Base-by-base conservation (phyloP, 2,888 invertebrate species). In the Nomada lathburiana region DNA sequence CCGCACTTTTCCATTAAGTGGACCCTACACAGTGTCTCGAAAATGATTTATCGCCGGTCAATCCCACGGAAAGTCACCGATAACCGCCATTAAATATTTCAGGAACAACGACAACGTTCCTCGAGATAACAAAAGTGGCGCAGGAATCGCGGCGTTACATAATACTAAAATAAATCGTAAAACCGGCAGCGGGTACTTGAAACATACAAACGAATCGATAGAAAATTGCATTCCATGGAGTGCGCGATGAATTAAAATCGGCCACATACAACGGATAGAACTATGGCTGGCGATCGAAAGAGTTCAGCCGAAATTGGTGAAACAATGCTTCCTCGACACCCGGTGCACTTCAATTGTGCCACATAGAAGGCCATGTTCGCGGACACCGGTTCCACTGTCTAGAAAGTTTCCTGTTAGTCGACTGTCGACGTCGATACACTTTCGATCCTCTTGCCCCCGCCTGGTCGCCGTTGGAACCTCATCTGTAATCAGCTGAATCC, bases 331-430 rank as follows among this genome's bases (percentile, higher is more conserved):
- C 13, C 36, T 26, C 52, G 72, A 62, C 84, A 78, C 84, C 84
- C 84, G 69, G 64, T 75, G 63, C 53, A 68, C 52, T 74, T 67
- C 85, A 70, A 84, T 84, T 67, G 72, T 63, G 62, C 20, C 57
- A 53, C 57, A 70, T 47, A 69, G 76, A 65, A 71, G 64, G 68
- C 76, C 80, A 55, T 68, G 62, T 42, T 68, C 36, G 55, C 62
- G 52, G 53, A 62, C 72, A 42, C 70, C 57, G 60, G 68, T 62
- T 55, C 47, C 72, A 23, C 55, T 70, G 83, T 83, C 85, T 85
- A 79, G 82, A 85, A 85, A 85, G 76, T 85, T 85, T 85, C 76
- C 71, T 29, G 44, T 76, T 67, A 64, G 60, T 36, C 73, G 63
- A 73, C 62, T 63, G 75, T 68, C 78, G 78, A 47, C 16, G 36